Base-by-base conservation (phyloP, 2,113 vertebrate genomes). In the Diadophis punctatus region DNA sequence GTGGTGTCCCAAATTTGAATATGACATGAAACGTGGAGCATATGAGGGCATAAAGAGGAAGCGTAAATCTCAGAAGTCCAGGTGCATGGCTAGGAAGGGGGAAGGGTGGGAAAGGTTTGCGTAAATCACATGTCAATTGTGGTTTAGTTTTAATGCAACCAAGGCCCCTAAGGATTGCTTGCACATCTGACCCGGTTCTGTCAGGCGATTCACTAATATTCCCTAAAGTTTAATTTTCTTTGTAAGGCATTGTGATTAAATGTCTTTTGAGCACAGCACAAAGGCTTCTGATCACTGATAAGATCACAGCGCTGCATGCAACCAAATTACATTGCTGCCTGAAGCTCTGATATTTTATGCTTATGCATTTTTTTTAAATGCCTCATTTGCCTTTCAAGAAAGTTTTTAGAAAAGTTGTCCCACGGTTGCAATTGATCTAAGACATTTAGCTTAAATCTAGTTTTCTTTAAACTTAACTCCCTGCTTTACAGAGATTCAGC, bases 1-100 rank as follows among this genome's bases (percentile, higher is more conserved):
- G 55, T 2, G 43, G 68, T 86, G 23, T 43, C 86, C 46, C 53
- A 92, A 12, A 55, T 90, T 63, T 90, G 80, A 93, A 86, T 93
- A 90, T 86, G 43, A 86, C 53, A 90, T 60, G 43, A 60, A 92
- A 60, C 53, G 52, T 53, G 23, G n/a, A 43, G n/a, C 55, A 60
- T 90, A n/a, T 91, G n/a, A 34, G 55, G 8, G 23, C 11, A 60
- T 86, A 93, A 93, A 90, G 92, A 93, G 92, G 92, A 93, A 93
- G 80, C 6, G 86, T 52, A 27, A 86, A 60, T 63, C 8, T 93
- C 88, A 90, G 51, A 80, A n/a, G 5, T 22, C 46, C 92, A 93
- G 92, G 92, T 93, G 92, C 92, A 68, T 51, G 56, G 39, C 6
- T 10, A 46, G 4, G 43, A 27, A 10, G 27, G 25, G 25, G 11